phyloP scores from a whole-genome alignment of 2,113 vertebrate species.

The Oceanites oceanicus region DNA sequence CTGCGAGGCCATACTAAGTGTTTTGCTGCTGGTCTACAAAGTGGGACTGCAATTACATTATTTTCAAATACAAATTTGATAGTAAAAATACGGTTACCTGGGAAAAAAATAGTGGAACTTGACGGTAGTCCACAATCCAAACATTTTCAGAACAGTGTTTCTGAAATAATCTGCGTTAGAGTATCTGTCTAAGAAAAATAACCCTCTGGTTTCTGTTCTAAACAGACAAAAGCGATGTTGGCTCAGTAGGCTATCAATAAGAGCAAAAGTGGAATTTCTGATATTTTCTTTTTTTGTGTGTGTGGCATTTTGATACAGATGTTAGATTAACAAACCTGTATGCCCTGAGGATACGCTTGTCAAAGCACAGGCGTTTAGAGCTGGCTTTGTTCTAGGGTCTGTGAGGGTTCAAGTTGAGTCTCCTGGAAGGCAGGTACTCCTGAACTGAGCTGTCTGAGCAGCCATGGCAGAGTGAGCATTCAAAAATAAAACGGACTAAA shows the following conservation, averaged over 20 bases:
- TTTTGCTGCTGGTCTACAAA: not conserved
- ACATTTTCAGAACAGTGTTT: not conserved
- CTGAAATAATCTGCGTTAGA: not conserved
- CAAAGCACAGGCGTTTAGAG: not conserved
- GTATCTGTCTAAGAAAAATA: not conserved
- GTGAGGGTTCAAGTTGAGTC: not conserved
- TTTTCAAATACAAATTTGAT: not conserved
- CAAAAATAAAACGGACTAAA: slow-evolving; percentile 1
- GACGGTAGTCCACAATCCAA: not conserved
- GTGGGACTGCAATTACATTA: not conserved
- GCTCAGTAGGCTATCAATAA: not conserved
- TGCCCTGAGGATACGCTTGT: not conserved
- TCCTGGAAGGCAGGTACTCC: not conserved
- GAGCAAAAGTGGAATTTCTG: not conserved
- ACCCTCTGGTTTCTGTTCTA: not conserved
- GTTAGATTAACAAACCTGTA: not conserved
- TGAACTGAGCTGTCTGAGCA: not conserved
- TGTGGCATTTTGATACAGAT: not conserved
- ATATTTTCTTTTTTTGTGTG: not conserved
- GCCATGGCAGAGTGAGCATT: slow-evolving; percentile 21
- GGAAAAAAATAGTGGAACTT: not conserved
- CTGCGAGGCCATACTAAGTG: fast-evolving
- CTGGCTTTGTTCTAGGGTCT: not conserved
- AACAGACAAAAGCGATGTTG: not conserved
- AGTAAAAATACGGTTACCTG: not conserved